Percentiles rank a stretch among this genome's conserved stretches.
These are phyloP conservation scores for Dicaeum eximium DNA, from an alignment of 2,113 vertebrate genomes.

Conservation along the genomic window DNA sequence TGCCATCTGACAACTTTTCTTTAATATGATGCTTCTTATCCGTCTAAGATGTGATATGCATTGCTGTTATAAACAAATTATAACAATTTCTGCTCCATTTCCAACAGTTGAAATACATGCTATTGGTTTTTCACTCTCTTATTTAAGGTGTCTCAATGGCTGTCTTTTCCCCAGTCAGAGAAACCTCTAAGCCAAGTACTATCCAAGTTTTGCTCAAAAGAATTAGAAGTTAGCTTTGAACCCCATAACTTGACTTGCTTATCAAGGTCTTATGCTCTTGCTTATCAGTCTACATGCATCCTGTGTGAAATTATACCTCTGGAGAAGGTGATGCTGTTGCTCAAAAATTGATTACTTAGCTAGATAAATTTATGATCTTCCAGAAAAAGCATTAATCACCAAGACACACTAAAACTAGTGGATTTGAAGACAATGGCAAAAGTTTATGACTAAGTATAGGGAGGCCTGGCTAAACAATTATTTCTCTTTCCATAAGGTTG, in stretches of 20 bases:
- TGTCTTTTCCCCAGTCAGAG: neutral
- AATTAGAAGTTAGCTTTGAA: neutral
- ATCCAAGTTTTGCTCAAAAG: neutral
- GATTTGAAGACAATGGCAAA: neutral
- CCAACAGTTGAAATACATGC: neutral
- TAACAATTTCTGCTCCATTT: neutral
- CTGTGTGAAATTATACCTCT: neutral
- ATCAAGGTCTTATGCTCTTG: fast-evolving
- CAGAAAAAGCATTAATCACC: neutral
- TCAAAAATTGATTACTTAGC: neutral
- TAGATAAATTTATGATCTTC: neutral
- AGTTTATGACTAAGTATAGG: neutral
- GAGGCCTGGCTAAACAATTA: neutral
- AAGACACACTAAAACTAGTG: neutral
- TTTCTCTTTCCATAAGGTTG: neutral
- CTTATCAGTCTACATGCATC: neutral
- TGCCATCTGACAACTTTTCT: neutral
- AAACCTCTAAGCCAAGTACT: neutral
- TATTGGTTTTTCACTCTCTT: neutral
- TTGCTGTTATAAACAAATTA: neutral
- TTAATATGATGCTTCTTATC: neutral
- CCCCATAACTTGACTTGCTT: neutral
- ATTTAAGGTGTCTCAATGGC: neutral
- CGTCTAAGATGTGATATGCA: neutral
- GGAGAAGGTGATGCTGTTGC: neutral